phyloP scores from a whole-genome alignment of 2,888 invertebrate genomes.

The Calephelis perditalis region DNA sequence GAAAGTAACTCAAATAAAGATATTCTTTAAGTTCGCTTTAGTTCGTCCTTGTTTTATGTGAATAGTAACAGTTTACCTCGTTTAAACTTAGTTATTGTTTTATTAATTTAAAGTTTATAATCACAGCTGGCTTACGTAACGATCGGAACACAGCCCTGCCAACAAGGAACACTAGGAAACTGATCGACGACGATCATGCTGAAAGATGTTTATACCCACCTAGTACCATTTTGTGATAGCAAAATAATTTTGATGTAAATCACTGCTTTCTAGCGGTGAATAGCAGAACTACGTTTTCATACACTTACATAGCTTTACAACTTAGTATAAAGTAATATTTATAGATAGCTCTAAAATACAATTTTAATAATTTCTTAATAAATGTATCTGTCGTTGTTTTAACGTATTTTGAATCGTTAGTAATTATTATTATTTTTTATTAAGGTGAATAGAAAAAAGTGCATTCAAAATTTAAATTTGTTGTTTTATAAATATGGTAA shows the following conservation, averaged over 20 bases:
- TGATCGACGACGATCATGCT: slow-evolving; percentile 47
- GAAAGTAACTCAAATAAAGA: neutral
- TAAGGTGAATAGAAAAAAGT: no score
- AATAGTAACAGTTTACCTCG: no score
- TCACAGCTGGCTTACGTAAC: slow-evolving; percentile 64
- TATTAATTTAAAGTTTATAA: slow-evolving; percentile 44
- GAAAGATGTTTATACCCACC: slow-evolving; percentile 42
- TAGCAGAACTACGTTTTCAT: slow-evolving; percentile 36
- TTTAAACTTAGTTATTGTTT: slow-evolving; percentile 2
- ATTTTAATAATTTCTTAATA: no score
- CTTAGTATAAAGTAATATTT: slow-evolving; percentile 4
- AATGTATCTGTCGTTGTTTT: no score
- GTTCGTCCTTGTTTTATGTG: no score
- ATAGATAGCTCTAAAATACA: slow-evolving; percentile 15
- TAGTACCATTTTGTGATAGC: slow-evolving; percentile 6
- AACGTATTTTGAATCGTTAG: no score
- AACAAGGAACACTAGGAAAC: slow-evolving; percentile 61
- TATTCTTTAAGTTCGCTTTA: no score
- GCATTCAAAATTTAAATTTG: no score
- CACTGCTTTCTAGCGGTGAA: slow-evolving; percentile 40
- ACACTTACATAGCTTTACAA: neutral
- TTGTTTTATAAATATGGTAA: no score
- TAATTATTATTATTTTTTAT: no score
- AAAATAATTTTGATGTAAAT: slow-evolving; percentile 14
- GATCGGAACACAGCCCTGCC: slow-evolving; percentile 64